These are phyloP conservation scores for Dryomyza anilis DNA, from an alignment of 2,888 invertebrate species.

Conservation along the genomic window DNA sequence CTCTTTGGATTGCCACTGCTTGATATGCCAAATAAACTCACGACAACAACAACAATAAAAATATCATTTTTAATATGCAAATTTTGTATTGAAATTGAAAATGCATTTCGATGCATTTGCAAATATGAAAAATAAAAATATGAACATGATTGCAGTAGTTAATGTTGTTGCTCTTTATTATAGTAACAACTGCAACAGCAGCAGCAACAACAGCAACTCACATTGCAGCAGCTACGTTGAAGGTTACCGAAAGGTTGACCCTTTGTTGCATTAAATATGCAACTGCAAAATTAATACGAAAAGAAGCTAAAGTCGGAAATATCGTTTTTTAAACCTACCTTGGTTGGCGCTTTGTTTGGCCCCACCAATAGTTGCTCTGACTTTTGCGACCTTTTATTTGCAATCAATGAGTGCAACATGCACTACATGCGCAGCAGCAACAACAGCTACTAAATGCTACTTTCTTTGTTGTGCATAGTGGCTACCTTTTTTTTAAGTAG, in stretches of 20 bases:
- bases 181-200: not conserved
- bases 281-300: not conserved
- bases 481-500: not conserved
- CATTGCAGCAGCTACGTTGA: not conserved
- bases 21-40: not conserved
- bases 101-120: not conserved
- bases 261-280: constrained; percentile 12
- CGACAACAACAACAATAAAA: constrained; percentile 1
- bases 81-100: constrained; percentile 14
- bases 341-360: no score
- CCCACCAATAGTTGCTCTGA: constrained; percentile 11
- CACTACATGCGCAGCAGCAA: constrained; percentile 5
- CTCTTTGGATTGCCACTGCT: no score
- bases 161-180: not conserved
- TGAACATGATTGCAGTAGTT: not conserved
- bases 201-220: constrained; percentile 2
- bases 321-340: no score
- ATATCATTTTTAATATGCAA: constrained; percentile 12
- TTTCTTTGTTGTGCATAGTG: constrained; percentile 6
- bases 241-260: constrained; percentile 14
- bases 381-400: constrained; percentile 16
- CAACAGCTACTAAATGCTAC: not conserved
- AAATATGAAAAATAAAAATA: no score
- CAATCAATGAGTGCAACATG: constrained; percentile 7
- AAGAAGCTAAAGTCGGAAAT: no score